Percentiles rank a stretch among this genome's conserved stretches.
Evolutionary conservation across 2,113 vertebrate species (phyloP).

Genomic region (Saguinus midas): DNA sequence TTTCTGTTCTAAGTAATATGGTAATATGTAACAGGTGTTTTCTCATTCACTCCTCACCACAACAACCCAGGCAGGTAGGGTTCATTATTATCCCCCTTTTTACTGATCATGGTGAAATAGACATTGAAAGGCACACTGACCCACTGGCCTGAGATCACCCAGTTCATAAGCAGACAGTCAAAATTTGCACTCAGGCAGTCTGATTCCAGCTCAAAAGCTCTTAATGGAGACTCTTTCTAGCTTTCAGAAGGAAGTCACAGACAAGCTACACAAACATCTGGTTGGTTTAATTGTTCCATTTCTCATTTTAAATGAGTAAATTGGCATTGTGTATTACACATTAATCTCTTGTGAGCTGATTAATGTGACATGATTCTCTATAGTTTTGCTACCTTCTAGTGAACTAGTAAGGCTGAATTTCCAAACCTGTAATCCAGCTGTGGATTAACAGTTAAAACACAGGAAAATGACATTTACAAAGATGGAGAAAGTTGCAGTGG

Average conservation of each 20-base stretch:
- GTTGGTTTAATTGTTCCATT: neutral
- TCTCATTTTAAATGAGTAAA: conserved; percentile 37
- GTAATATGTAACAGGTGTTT: neutral
- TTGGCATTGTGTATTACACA: neutral
- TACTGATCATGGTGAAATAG: neutral
- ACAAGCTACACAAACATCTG: neutral
- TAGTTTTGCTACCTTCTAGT: neutral
- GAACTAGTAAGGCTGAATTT: neutral
- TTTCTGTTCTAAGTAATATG: neutral
- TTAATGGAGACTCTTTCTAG: neutral
- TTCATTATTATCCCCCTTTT: neutral
- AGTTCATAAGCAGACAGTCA: neutral
- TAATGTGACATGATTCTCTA: neutral
- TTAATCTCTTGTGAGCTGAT: conserved; percentile 23
- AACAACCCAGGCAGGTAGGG: neutral
- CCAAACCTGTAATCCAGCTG: conserved; percentile 4
- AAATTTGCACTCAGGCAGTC: neutral
- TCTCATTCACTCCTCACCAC: neutral
- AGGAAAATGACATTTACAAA: neutral
- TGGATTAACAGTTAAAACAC: neutral
- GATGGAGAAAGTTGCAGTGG: neutral
- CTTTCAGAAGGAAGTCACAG: conserved; percentile 33
- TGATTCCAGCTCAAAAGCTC: neutral
- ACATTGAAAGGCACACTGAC: neutral
- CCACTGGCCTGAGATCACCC: neutral